Percentiles rank a stretch among this genome's conserved stretches.
Evolutionary conservation across 2,113 vertebrate species (phyloP).

Genomic region (Pungitius pungitius): DNA sequence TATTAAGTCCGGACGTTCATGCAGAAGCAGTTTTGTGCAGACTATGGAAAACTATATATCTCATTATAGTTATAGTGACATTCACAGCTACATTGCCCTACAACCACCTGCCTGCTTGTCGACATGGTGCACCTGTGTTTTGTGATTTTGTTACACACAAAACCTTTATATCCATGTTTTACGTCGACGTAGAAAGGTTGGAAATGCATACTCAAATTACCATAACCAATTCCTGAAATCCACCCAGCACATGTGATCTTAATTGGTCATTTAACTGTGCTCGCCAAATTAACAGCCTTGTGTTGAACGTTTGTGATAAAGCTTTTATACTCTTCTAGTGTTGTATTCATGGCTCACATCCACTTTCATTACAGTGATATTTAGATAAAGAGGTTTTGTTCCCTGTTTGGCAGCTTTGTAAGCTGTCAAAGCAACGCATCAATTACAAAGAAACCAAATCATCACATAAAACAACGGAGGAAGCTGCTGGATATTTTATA

Average conservation of each 20-base stretch:
- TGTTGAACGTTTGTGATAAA: no score
- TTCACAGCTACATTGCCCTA: background rate
- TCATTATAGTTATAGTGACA: slow-evolving; percentile 13
- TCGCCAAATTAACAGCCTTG: background rate
- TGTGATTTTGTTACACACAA: background rate
- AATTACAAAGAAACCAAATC: background rate
- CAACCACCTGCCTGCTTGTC: background rate
- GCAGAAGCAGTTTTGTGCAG: slow-evolving; percentile 1
- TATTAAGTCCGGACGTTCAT: background rate
- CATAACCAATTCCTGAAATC: background rate
- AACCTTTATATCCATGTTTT: background rate
- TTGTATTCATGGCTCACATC: background rate
- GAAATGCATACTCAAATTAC: background rate
- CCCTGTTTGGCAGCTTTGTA: background rate
- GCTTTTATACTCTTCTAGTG: background rate
- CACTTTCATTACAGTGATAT: background rate
- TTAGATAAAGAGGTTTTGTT: background rate
- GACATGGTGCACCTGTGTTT: background rate
- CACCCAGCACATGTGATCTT: background rate
- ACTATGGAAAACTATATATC: slow-evolving; percentile 1
- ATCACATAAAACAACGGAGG: background rate
- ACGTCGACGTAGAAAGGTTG: background rate
- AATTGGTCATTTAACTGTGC: background rate
- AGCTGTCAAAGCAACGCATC: background rate
- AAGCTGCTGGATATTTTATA: background rate